A percentile compares a stretch with the other conserved stretches of the same genome.
Conservation (phyloP, 2,888 invertebrate genomes). For the Dioctria rufipes region DNA sequence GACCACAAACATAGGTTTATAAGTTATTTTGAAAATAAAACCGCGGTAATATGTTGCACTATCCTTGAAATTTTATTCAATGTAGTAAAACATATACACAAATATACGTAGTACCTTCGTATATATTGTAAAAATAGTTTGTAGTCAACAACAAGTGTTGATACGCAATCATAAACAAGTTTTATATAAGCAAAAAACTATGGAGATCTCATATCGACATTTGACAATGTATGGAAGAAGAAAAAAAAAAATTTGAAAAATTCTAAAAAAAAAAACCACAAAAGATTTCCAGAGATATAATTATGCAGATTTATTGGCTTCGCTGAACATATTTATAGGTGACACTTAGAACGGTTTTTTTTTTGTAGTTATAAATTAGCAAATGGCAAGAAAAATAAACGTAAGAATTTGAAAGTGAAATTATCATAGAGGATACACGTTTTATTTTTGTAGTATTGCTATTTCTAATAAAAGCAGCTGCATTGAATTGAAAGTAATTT, state of each 20-base stretch:
- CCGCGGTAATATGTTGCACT: neutral
- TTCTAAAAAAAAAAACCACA: neutral
- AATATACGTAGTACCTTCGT: neutral
- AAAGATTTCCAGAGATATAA: no score
- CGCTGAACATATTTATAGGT: neutral
- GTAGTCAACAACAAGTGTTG: neutral
- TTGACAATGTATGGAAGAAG: neutral
- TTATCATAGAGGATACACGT: neutral
- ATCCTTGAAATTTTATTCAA: neutral
- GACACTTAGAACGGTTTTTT: no score
- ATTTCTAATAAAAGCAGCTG: no score
- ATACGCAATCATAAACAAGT: neutral
- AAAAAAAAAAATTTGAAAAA: neutral
- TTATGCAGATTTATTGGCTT: neutral
- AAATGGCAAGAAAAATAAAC: neutral
- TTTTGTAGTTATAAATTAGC: neutral
- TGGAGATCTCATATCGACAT: neutral
- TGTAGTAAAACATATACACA: neutral
- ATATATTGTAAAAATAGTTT: neutral
- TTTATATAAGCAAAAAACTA: neutral
- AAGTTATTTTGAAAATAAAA: no score
- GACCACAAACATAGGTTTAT: no score
- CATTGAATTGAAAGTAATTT: no score
- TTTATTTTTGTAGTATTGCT: neutral
- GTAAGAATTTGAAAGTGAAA: constrained; percentile 6